A percentile compares a stretch with the other conserved stretches of the same genome.
Evolutionary conservation across 2,797 vertebrate genomes (phyloP).

Genomic region (Diceros bicornis): DNA sequence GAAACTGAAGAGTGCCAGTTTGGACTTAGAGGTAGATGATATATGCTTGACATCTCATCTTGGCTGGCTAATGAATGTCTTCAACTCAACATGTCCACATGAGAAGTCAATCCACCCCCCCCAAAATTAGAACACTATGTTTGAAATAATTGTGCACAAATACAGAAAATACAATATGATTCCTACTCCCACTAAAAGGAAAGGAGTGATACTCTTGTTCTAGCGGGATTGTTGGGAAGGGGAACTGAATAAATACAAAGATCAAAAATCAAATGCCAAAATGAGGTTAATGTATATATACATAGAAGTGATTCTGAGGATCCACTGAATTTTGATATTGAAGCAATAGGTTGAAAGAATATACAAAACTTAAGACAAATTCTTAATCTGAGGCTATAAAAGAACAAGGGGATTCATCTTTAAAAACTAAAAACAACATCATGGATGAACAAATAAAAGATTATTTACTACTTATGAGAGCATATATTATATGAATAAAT

Average conservation of each 20-base stretch:
- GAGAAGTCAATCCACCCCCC: not conserved
- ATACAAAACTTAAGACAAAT: not conserved
- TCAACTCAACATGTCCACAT: not conserved
- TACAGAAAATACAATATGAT: not conserved
- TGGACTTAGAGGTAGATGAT: not conserved
- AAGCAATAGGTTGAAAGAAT: not conserved
- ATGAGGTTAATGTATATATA: not conserved
- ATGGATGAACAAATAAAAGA: conserved; percentile 3
- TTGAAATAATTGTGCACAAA: not conserved
- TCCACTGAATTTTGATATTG: not conserved
- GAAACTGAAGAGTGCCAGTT: not conserved
- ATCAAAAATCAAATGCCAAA: not conserved
- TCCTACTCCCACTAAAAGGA: not conserved
- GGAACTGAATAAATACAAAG: not conserved
- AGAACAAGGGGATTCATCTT: not conserved
- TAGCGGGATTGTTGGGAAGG: not conserved
- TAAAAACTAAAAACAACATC: not conserved
- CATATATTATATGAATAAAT: not conserved
- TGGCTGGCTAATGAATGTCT: not conserved
- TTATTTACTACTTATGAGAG: not conserved
- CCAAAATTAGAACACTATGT: not conserved
- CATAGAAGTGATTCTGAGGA: not conserved
- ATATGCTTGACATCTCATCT: not conserved
- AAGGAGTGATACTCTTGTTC: not conserved
- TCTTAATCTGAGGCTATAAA: not conserved